A percentile compares a stretch with the other conserved stretches of the same genome.
Conservation (phyloP, 2,113 vertebrate species). For the Balaeniceps rex region DNA sequence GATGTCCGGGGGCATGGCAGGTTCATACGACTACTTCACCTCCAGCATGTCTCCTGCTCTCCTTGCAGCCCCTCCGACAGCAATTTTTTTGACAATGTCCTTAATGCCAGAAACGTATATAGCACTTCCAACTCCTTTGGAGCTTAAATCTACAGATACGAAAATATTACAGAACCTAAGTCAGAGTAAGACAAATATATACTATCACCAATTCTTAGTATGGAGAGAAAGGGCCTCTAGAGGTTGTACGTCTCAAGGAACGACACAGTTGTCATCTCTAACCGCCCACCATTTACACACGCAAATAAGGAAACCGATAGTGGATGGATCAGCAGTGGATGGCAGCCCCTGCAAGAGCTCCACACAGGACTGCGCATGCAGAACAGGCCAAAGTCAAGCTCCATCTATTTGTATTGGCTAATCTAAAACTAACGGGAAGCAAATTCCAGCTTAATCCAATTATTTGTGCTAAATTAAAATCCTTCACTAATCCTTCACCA, state of each 20-base stretch:
- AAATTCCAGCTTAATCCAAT: constrained; percentile 35
- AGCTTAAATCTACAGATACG: neutral
- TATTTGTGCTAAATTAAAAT: constrained; percentile 43
- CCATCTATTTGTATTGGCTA: neutral
- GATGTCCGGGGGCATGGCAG: rapidly evolving
- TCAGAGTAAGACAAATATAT: neutral
- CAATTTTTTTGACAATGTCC: neutral
- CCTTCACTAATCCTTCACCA: constrained; percentile 30
- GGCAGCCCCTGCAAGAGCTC: neutral
- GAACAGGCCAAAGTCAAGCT: neutral
- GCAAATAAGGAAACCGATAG: neutral
- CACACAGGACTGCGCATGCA: no score
- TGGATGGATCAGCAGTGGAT: neutral
- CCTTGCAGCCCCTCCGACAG: neutral
- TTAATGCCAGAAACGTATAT: neutral
- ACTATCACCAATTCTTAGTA: neutral
- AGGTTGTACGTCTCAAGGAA: neutral
- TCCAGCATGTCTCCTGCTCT: neutral
- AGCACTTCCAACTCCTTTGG: neutral
- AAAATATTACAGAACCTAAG: neutral
- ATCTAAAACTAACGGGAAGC: neutral
- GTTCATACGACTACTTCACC: rapidly evolving
- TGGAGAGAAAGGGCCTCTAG: neutral
- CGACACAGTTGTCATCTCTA: rapidly evolving
- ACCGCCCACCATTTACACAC: neutral